Conservation (phyloP, 1,140 invertebrate genomes). For the Brachionus koreanus region DNA sequence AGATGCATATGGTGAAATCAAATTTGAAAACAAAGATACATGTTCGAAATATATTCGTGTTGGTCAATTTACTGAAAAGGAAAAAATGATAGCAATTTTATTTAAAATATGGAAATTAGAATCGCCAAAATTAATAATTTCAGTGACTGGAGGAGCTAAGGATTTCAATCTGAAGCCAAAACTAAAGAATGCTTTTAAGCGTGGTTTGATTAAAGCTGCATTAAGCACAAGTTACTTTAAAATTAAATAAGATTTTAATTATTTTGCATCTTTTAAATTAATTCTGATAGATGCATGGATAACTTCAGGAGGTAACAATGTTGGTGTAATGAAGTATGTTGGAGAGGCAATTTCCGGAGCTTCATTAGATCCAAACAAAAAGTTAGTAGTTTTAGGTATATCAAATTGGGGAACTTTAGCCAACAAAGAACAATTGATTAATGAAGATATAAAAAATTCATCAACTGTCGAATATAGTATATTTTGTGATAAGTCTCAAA, state of each 20-base stretch:
- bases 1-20: conserved; percentile 30
- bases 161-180: conserved; percentile 57
- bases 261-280: not conserved
- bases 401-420: conserved; percentile 25
- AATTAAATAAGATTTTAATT: not conserved
- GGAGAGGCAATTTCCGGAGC: conserved; percentile 7
- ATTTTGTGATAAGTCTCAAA: not conserved
- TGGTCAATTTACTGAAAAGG: conserved; percentile 51
- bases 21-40: conserved; percentile 15
- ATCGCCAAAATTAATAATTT: conserved; percentile 59
- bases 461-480: not conserved
- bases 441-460: not conserved
- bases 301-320: conserved; percentile 34
- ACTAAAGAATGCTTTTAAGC: conserved; percentile 55
- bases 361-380: conserved; percentile 5
- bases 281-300: conserved; percentile 37
- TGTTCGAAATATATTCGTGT: conserved; percentile 55
- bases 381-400: conserved; percentile 32
- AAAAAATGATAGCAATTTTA: conserved; percentile 52
- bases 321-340: conserved; percentile 35
- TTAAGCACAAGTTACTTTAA: conserved; percentile 52
- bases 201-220: conserved; percentile 58
- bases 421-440: not conserved
- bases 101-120: conserved; percentile 55
- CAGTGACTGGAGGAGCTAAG: conserved; percentile 60